Conservation (phyloP, 2,888 invertebrate genomes). For the Drosophila suboccidentalis region DNA sequence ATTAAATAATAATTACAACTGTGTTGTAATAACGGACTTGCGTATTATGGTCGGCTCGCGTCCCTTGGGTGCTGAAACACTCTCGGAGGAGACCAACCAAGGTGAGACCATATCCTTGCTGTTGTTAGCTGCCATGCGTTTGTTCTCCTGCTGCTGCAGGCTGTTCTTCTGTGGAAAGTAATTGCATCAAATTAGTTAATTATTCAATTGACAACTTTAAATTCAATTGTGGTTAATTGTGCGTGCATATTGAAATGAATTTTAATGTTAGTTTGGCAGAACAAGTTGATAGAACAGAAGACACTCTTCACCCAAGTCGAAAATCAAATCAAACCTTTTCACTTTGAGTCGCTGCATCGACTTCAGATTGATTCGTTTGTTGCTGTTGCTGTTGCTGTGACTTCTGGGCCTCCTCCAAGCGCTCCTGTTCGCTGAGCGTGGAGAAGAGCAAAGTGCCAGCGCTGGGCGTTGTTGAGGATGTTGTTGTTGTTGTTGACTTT, state of each 20-base stretch:
- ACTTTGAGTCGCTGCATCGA: conserved; percentile 67
- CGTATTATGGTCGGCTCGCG: conserved; percentile 91
- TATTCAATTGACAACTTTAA: no score
- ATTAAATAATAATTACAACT: conserved; percentile 87
- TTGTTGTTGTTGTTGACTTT: conserved; percentile 47
- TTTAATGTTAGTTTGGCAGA: conserved; percentile 60
- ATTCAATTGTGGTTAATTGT: conserved; percentile 27
- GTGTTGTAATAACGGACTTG: conserved; percentile 95
- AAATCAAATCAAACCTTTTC: conserved; percentile 82
- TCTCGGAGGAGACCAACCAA: conserved; percentile 93
- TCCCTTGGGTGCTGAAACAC: conserved; percentile 89
- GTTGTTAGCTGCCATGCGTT: conserved; percentile 85
- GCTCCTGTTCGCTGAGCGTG: conserved; percentile 83
- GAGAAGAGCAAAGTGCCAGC: conserved; percentile 82
- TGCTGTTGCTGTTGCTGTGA: conserved; percentile 34
- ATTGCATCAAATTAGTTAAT: not conserved
- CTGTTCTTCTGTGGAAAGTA: conserved; percentile 81
- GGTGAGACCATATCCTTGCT: conserved; percentile 90
- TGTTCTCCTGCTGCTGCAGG: conserved; percentile 81
- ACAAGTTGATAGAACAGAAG: conserved; percentile 56
- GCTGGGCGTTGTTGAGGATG: conserved; percentile 54
- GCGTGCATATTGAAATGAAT: conserved; percentile 72
- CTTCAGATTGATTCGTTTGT: conserved; percentile 52
- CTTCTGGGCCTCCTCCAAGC: conserved; percentile 73
- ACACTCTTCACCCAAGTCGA: conserved; percentile 38